Evolutionary conservation across 2,797 vertebrate species (phyloP).

Genomic region (Alectoris magna): DNA sequence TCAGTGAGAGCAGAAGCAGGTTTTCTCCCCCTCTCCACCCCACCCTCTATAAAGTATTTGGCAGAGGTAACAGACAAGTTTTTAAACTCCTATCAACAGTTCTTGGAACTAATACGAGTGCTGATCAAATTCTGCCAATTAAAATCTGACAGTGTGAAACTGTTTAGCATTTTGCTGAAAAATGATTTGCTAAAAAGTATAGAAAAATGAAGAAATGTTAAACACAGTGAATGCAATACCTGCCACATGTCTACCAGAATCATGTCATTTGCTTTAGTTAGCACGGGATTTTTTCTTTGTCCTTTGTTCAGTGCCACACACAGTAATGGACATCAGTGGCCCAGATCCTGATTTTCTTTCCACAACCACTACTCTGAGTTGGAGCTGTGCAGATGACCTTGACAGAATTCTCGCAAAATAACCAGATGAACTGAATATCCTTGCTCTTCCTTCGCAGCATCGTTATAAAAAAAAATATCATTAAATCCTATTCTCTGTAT

Average conservation of each 20-base stretch:
- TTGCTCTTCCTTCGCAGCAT: neutral
- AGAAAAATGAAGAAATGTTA: neutral
- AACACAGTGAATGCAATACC: neutral
- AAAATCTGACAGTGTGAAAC: neutral
- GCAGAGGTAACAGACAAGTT: constrained; percentile 2
- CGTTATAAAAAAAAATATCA: neutral
- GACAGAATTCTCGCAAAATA: neutral
- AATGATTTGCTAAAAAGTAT: neutral
- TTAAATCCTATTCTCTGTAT: neutral
- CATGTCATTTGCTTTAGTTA: neutral
- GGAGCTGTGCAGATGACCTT: neutral
- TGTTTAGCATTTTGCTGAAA: neutral
- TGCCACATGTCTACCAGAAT: neutral
- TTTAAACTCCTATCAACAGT: neutral
- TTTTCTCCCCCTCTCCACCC: neutral
- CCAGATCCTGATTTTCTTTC: neutral
- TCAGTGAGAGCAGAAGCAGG: neutral
- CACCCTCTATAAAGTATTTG: neutral
- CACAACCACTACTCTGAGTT: neutral
- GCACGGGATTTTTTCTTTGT: neutral
- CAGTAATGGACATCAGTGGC: neutral
- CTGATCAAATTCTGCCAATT: neutral
- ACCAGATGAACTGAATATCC: neutral
- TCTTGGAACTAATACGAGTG: neutral
- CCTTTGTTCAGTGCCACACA: neutral